Conservation (phyloP, 2,888 invertebrate genomes). For the Megastigmus dorsalis region DNA sequence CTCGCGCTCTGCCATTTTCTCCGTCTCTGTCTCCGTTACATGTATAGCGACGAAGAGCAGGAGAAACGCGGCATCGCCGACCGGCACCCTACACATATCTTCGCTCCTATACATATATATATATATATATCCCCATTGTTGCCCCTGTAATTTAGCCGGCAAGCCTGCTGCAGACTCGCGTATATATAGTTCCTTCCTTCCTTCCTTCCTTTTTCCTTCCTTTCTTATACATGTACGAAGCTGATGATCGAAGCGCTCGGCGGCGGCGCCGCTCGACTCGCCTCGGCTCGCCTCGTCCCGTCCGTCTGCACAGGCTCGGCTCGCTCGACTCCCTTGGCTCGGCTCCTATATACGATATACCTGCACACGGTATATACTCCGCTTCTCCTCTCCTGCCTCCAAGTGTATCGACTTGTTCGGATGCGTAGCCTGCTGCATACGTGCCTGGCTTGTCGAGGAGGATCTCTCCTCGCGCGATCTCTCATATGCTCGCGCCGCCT, state of each 20-base stretch:
- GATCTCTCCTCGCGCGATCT: no score
- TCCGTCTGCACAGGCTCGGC: no score
- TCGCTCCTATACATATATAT: slow-evolving; percentile 9
- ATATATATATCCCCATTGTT: slow-evolving; percentile 42
- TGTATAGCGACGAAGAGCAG: neutral
- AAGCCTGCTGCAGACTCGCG: no score
- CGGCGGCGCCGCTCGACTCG: slow-evolving; percentile 26
- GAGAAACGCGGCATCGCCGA: neutral
- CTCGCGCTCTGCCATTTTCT: neutral
- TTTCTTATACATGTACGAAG: neutral
- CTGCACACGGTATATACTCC: no score
- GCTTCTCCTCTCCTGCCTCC: neutral
- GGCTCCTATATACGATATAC: no score
- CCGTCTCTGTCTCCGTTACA: neutral
- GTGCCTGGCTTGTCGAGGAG: neutral
- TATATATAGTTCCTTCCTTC: neutral
- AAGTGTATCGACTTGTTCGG: slow-evolving; percentile 4
- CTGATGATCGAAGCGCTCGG: no score
- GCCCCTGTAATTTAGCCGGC: slow-evolving; percentile 36
- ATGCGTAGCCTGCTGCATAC: neutral
- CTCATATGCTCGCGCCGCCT: no score
- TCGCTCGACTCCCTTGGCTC: no score
- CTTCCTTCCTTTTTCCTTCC: neutral
- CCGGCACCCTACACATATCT: neutral
- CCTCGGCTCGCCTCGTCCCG: no score